Evolutionary conservation across 2,888 invertebrate species (phyloP), one percentile per base, ranked within the genome.

Genomic region (Andrena haemorrhoa): DNA sequence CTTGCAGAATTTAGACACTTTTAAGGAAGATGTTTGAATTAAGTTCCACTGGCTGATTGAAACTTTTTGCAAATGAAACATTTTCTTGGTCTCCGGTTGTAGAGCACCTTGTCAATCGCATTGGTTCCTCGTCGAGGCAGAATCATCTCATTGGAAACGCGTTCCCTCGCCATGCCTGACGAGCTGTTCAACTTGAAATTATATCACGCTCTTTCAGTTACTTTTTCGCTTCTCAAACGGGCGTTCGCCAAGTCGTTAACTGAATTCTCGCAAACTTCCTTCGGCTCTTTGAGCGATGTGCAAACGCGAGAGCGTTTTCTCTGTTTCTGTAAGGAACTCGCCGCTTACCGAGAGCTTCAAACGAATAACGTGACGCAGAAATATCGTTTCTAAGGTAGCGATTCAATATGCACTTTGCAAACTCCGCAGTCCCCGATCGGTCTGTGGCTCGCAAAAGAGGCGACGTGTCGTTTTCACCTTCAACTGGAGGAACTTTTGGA

Each of bases 261-360:
- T 29, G 33, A 29, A 58, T 58, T 58, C 69, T 29, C 3, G 41
- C n/a, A n/a, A 29, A n/a, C 10, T 58, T 58, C 47, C 4, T 1
- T 12, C 56, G 56, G 23, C 58, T 41, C 58, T 47, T 58, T 58
- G 41, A 47, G 41, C 69, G 41, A 58, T 58, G 58, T 70, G 69
- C 58, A 58, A 70, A 70, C 58, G 51, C 20, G n/a, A 41, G 29
- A 47, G 23, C 29, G 16, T 70, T 70, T 35, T 12, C 69, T 70
- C 29, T 47, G 69, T 58, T 69, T 58, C 41, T 16, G 29, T 12
- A 58, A 41, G 41, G 41, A 41, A 58, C 26, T 70, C 47, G 12
- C 29, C n/a, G 29, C 58, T 33, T 23, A 35, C 20, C 51, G 60
- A 31, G 29, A 8, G 23, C 53, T 33, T 64, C 63, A 53, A 72